A percentile compares a stretch with the other conserved stretches of the same genome.
These are phyloP conservation scores for Exocentrus adspersus DNA, from an alignment of 2,888 invertebrate species.

Conservation along the genomic window DNA sequence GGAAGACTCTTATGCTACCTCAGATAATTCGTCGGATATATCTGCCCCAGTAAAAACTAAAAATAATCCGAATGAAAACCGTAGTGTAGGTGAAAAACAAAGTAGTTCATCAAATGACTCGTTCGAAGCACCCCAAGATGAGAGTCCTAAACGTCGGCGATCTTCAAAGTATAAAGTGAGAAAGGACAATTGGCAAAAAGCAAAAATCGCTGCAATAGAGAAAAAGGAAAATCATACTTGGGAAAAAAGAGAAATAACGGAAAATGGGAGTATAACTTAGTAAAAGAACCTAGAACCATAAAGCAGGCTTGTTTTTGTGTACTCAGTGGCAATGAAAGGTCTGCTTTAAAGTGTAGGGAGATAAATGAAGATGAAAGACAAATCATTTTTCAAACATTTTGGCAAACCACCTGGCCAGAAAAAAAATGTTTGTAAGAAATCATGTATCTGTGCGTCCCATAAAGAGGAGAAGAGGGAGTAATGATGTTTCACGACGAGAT, in stretches of 20 bases:
- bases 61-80: too few relatives aligned
- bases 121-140: constrained; percentile 7
- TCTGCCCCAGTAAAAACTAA: too few relatives aligned
- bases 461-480: constrained; percentile 7
- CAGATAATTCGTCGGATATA: too few relatives aligned
- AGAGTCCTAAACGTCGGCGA: constrained; percentile 3
- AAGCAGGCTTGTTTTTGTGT: constrained; percentile 20
- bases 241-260: constrained; percentile 9
- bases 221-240: constrained; percentile 16
- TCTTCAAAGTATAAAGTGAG: constrained; percentile 7
- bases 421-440: constrained; percentile 15
- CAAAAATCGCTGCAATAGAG: constrained; percentile 21
- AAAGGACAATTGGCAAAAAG: constrained; percentile 7
- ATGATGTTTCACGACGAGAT: constrained; percentile 6
- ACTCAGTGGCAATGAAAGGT: constrained; percentile 12
- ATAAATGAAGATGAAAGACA: constrained; percentile 15
- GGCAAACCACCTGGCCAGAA: constrained; percentile 6
- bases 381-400: constrained; percentile 17
- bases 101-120: neutral
- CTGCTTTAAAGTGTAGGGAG: constrained; percentile 13
- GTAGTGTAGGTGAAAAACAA: too few relatives aligned
- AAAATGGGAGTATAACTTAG: constrained; percentile 8
- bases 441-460: constrained; percentile 10
- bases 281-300: constrained; percentile 15
- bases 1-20: too few relatives aligned